Evolutionary conservation across 2,888 invertebrate genomes (phyloP).

Genomic region (Eupeodes latifasciatus): DNA sequence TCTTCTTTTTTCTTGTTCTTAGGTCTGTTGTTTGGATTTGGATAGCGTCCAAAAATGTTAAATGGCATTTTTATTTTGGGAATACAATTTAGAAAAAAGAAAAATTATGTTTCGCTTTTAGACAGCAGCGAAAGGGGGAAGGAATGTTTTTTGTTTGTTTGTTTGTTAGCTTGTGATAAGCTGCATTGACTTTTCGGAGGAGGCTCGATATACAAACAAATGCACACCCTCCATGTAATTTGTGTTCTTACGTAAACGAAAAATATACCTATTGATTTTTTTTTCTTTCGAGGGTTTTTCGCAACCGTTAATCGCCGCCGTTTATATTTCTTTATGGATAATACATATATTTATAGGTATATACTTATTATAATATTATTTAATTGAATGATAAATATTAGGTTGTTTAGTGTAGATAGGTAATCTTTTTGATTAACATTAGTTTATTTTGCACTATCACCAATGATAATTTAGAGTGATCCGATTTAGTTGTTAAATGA

Average conservation of each 20-base stretch:
- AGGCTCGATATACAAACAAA: slow-evolving; percentile 61
- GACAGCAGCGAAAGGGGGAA: neutral
- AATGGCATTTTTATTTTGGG: slow-evolving; percentile 69
- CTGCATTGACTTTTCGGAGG: slow-evolving; percentile 31
- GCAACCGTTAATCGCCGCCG: neutral
- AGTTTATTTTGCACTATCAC: neutral
- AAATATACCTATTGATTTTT: slow-evolving; percentile 53
- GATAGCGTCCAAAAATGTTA: slow-evolving; percentile 60
- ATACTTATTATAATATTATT: neutral
- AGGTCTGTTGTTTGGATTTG: slow-evolving; percentile 39
- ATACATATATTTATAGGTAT: neutral
- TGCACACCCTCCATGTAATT: slow-evolving; percentile 56
- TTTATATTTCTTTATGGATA: neutral
- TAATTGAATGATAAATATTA: neutral
- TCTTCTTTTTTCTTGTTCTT: slow-evolving; percentile 15
- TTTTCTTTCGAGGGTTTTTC: neutral
- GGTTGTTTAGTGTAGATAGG: no score
- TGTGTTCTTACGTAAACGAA: slow-evolving; percentile 49
- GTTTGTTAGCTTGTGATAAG: neutral
- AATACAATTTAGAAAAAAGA: slow-evolving; percentile 23
- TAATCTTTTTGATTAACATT: slow-evolving; percentile 6
- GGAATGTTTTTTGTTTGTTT: neutral
- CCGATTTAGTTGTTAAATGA: neutral
- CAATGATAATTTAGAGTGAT: neutral
- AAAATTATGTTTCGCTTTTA: neutral